These are phyloP conservation scores for Petrophora chlorosata DNA, from an alignment of 2,888 invertebrate genomes.

Conservation along the genomic window DNA sequence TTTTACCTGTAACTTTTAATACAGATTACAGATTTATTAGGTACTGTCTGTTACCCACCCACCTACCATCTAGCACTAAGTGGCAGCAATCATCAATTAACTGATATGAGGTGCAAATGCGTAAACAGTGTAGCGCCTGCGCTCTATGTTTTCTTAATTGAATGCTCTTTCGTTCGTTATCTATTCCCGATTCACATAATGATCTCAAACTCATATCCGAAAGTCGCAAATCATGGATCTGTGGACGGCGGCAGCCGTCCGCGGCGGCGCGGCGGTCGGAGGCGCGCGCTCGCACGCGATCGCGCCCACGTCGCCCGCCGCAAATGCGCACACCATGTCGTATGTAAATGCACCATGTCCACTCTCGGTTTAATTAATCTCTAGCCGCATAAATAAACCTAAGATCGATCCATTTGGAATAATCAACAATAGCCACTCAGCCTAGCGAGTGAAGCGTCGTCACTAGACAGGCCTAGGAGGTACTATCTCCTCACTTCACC, in stretches of 20 bases:
- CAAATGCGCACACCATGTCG: slow-evolving; percentile 82
- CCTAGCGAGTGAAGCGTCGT: too few species aligned
- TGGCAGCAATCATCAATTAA: too few species aligned
- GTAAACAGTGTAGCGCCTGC: neutral
- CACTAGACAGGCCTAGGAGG: too few species aligned
- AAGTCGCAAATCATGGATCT: slow-evolving; percentile 45
- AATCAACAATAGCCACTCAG: slow-evolving; percentile 30
- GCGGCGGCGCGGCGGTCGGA: neutral
- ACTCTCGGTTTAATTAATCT: slow-evolving; percentile 79
- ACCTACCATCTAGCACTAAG: too few species aligned
- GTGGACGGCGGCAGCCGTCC: slow-evolving; percentile 14
- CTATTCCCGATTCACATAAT: slow-evolving; percentile 40
- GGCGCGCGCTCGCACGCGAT: slow-evolving; percentile 28
- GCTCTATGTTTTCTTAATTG: slow-evolving; percentile 16
- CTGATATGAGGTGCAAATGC: too few species aligned
- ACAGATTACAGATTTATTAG: too few species aligned
- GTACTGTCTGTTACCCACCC: too few species aligned
- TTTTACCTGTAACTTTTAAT: too few species aligned
- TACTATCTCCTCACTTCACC: too few species aligned
- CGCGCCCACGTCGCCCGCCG: slow-evolving; percentile 65
- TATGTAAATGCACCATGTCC: slow-evolving; percentile 81
- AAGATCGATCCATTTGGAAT: slow-evolving; percentile 67
- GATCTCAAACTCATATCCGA: slow-evolving; percentile 53
- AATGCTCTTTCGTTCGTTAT: slow-evolving; percentile 31
- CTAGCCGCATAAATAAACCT: slow-evolving; percentile 77